Percentiles rank a stretch among this genome's conserved stretches.
phyloP scores from a whole-genome alignment of 2,888 invertebrate species.

The Thelaira solivaga region DNA sequence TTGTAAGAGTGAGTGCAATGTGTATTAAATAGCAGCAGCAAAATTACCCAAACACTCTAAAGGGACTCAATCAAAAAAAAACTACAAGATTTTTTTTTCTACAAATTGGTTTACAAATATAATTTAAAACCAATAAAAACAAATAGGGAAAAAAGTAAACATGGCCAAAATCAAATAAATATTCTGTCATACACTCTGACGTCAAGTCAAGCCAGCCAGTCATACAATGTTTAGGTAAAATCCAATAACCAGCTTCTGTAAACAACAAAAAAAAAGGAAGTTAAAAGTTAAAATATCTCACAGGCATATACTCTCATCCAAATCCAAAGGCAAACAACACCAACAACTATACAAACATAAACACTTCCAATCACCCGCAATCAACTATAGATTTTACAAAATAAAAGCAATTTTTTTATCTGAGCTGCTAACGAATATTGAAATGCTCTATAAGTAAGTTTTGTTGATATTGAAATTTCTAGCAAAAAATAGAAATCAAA shows the following conservation, averaged over 20 bases:
- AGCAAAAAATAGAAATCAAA: no score
- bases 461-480: no score
- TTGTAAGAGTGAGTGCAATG: not conserved
- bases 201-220: not conserved
- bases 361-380: no score
- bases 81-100: slow-evolving; percentile 55
- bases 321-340: no score
- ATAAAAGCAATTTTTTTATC: no score
- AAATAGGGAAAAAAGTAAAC: slow-evolving; percentile 59
- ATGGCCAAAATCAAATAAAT: slow-evolving; percentile 56
- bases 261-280: not conserved
- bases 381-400: no score
- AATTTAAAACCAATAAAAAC: slow-evolving; percentile 63
- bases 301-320: not conserved
- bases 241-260: slow-evolving; percentile 45
- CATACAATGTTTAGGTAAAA: slow-evolving; percentile 39
- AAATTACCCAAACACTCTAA: slow-evolving; percentile 31
- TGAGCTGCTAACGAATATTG: no score
- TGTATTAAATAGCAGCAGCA: not conserved
- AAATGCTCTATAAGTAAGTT: no score
- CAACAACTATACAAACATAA: no score
- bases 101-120: slow-evolving; percentile 62
- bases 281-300: not conserved
- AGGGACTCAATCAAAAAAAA: slow-evolving; percentile 61
- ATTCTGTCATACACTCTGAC: no score